Evolutionary conservation across 2,113 vertebrate species (phyloP), one percentile per base, ranked within the genome.

Genomic region (Varanus komodoensis): DNA sequence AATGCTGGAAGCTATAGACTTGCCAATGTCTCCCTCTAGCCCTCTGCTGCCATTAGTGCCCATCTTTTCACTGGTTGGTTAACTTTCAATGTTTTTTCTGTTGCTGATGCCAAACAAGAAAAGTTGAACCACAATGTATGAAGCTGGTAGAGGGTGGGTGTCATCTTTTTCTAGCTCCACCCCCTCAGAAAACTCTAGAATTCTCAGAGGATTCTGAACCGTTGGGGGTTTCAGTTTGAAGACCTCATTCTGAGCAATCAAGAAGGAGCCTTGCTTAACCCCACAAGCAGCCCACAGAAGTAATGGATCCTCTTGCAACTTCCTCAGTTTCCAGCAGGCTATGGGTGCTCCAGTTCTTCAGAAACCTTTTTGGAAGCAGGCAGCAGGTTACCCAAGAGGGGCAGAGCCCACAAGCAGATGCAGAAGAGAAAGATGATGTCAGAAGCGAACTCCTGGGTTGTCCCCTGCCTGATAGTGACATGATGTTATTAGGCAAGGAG

Each of bases 311-410:
- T 8, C 81, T 54, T 0, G 44, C 0, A 0, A 15, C 44, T 0
- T 0, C 78, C 27, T 61, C 34, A 34, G 34, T 1, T 14, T 80
- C 90, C 44, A 87, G 67, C 61, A 64, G 0, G 8, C 89, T 90
- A 44, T 85, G 94, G 38, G 23, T 95, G 84, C 68, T 94, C 75
- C 61, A 54, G 61, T 92, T 95, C 86, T 34, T 96, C 68, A 34
- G 77, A 27, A 87, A 34, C 14, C 84, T 95, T 69, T 75, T 93
- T 27, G 69, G 92, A 69, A 67, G 86, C 52, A 73, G n/a, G 61
- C 80, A 50, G 9, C 2, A 3, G 23, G 52, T 89, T 19, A 0
- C 0, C 0, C 3, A 2, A 0, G 52, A 86, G 61, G 12, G 77
- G 21, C 4, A 1, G 32, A 80, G 84, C 6, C 1, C 0, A 54